Evolutionary conservation across 2,797 vertebrate genomes (phyloP).

Genomic region (Muscicapa striata): DNA sequence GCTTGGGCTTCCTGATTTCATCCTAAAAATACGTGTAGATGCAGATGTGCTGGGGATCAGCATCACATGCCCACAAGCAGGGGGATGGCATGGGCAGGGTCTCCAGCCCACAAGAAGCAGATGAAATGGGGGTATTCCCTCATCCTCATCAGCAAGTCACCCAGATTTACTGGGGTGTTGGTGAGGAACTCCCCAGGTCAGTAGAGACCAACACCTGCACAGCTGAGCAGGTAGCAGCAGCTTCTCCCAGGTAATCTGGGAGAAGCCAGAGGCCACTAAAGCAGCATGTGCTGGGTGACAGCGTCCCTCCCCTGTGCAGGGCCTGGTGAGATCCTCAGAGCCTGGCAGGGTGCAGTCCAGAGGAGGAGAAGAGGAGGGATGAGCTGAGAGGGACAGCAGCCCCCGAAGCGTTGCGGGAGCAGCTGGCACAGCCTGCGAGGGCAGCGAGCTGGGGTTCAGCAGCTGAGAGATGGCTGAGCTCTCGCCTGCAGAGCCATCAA

Average conservation of each 20-base stretch:
- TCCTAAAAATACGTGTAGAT: neutral
- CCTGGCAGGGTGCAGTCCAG: neutral
- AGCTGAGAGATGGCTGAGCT: neutral
- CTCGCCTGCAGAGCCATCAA: conserved; percentile 24
- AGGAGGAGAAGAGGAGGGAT: neutral
- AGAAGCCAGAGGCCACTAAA: neutral
- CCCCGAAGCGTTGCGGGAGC: accelerated
- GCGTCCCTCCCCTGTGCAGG: neutral
- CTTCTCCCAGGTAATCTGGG: neutral
- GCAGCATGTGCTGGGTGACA: neutral
- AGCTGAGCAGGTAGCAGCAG: neutral
- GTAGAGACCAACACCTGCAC: accelerated
- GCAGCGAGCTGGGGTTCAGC: neutral
- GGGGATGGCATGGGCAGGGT: neutral
- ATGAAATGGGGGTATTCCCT: neutral
- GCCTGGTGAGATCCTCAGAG: neutral
- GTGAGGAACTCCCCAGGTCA: neutral
- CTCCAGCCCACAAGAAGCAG: neutral
- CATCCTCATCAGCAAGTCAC: neutral
- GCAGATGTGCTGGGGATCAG: neutral
- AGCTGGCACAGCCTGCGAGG: neutral
- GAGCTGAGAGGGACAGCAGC: neutral
- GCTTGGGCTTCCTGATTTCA: neutral
- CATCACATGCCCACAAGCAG: neutral
- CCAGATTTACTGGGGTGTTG: too few species aligned